Base-by-base conservation (phyloP, 1,140 invertebrate species). In the Dendroctonus ponderosae region DNA sequence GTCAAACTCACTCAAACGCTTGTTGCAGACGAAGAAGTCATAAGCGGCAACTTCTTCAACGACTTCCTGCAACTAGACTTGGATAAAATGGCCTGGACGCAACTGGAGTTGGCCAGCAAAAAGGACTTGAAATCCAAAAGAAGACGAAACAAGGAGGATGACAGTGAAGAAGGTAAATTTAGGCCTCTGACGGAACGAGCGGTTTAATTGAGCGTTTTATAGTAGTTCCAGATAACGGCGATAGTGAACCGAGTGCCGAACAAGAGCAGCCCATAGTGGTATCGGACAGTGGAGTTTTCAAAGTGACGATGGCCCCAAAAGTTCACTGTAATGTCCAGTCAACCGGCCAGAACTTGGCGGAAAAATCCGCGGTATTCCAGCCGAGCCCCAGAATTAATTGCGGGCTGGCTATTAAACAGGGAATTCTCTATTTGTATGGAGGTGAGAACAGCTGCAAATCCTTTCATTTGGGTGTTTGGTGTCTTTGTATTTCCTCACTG, bases 371-470 rank as follows among this genome's bases (percentile, higher is more conserved):
- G n/a, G 48, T 71, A 14, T 88, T 88, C 76, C 80, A 80, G 43
- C 94, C 92, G 0, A 84, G 83, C 6, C 82, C 90, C 0, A 83
- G 94, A 71, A 95, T 96, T 82, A 94, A 92, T 72, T 82, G 89
- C 46, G 87, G 90, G 60, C 75, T 97, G 70, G 87, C 85, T 7
- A 83, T 94, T 3, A 92, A 93, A 73, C 84, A 91, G 69, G 89
- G 90, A 15, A 78, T 84, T 7, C 79, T 97, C 0, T 97, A 91
- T 78, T 74, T 97, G 38, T 97, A 93, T 80, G 94, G 94, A 6
- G 95, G 67, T 66, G 15, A 42, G 12, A 8, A n/a, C 9, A 5
- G 48, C 7, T 43, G 1, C 26, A 26, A 26, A 26, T 3, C 26
- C 26, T 26, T 26, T 26, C 3, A 26, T 26, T 26, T 26, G 26